Evolutionary conservation across 2,113 vertebrate species (phyloP), one percentile per base, ranked within the genome.

Genomic region (Poecilia latipinna): DNA sequence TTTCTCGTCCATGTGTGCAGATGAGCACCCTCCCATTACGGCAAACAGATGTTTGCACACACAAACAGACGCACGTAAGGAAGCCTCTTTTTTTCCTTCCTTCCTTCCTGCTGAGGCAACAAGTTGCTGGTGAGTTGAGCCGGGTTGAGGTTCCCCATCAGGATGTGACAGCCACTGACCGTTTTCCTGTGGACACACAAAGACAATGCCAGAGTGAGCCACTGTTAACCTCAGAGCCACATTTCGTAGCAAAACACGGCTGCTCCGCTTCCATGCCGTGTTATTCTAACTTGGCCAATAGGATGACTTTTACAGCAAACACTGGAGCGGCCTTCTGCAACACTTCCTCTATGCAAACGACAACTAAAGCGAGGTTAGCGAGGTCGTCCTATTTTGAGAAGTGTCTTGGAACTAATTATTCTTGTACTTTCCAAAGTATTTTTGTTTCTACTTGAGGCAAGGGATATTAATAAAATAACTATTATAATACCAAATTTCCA

Each of bases 131-230:
- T 65, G 74, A 79, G 67, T 85, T 84, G 74, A 63, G 10, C 65
- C 8, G 68, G 73, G 69, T 68, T 68, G 15, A 29, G 48, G 73
- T 86, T 88, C 77, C 84, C 32, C 70, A 33, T 82, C 79, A 87
- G 89, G 91, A 91, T 77, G 87, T 89, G 81, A 82, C 86, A 69
- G 29, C 28, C 51, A 73, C 44, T 39, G 83, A 48, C 62, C 31
- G 0, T 72, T 72, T 86, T 89, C 88, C 89, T 86, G 82, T 69
- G 80, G 80, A 86, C 84, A 29, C 60, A 42, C 65, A 42, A 65
- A 85, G 78, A 88, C 89, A 88, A 87, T 88, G 82, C 87, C 82
- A 82, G 84, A 84, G 73, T 13, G 64, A 75, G 86, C 28, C 68
- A 74, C 83, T 82, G 73, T 83, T 92, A 86, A 90, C 84, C 88